Evolutionary conservation across 2,797 vertebrate genomes (phyloP), one percentile per base, ranked within the genome.

Genomic region (Perodicticus potto): DNA sequence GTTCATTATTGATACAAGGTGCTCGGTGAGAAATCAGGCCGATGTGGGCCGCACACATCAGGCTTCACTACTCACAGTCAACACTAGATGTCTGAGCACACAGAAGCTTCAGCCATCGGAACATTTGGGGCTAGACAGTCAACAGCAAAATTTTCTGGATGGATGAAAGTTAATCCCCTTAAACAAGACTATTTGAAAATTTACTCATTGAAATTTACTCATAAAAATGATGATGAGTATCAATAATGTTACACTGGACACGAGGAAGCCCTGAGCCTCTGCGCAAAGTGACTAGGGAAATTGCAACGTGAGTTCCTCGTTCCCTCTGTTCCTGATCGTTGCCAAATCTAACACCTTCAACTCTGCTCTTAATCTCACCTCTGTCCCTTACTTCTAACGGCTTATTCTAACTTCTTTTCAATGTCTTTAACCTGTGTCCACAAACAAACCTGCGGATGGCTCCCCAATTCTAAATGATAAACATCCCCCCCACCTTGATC

Each of bases 101-200:
- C 0, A 13, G 67, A 89, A 55, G n/a, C 40, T 22, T 72, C 69
- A 74, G 17, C 65, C 74, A 9, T 80, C 40, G 22, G 14, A 53
- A 67, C 11, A 22, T 89, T 9, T 1, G 11, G 49, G 22, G 34
- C 85, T 37, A 94, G 45, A 55, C 32, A 37, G 12, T 25, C 59
- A 61, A 78, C 5, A 11, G 45, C 69, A 82, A 72, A 19, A 43
- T 53, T 67, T 80, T 77, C 93, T 74, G 78, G 69, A 13, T 23
- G 53, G 49, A 23, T 91, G 11, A 82, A 70, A 53, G 59, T 45
- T 53, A 85, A 92, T 70, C 78, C 32, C 49, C 92, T 95, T 43
- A 88, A 81, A 70, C 49, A 69, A 67, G 57, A 45, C 19, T 63
- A 13, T 80, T 53, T 81, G 67, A 77, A 93, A 82, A 11, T 69